Evolutionary conservation across 2,888 invertebrate species (phyloP), one percentile per base, ranked within the genome.

Genomic region (Leptura quadrifasciata): DNA sequence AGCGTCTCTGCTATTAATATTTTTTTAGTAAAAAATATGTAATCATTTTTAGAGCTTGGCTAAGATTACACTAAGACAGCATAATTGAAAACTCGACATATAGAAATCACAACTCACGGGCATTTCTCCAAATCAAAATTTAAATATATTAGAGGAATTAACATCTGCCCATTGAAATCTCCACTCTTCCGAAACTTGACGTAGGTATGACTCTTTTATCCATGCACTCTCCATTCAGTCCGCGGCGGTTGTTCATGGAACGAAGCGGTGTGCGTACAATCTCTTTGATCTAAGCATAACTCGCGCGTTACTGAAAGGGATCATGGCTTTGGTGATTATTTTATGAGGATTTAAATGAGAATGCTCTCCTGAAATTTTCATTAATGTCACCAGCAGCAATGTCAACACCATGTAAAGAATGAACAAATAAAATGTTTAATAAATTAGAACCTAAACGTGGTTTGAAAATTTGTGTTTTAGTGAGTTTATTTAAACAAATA

Each of bases 211-310:
- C 75, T 72, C 61, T 65, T 74, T 72, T 52, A 63, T 63, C 71
- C 70, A 54, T 67, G 63, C 69, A 58, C 52, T 70, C 76, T 71
- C 47, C 71, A 63, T 77, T 79, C 79, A 79, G 79, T 79, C 61
- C 70, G 74, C 77, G 77, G 63, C 76, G 65, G 71, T 76, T 72
- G 76, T 70, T 79, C 76, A 63, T 61, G 67, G 72, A 70, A 74
- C 61, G 74, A 77, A 74, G 77, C 72, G 77, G 72, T 24, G 60
- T 47, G 63, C 39, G 73, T 35, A 24, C 39, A 15, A 39, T 70
- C 71, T 47, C 74, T 77, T 79, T 79, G 78, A 78, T 75, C 76
- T 60, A 52, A 54, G 64, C 70, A 72, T 60, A 72, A 57, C 74
- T 72, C 74, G 76, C 70, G 68, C 70, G 60, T 55, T 54, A 57